Evolutionary conservation across 2,797 vertebrate genomes (phyloP).

Genomic region (Pseudochaenichthys georgianus): DNA sequence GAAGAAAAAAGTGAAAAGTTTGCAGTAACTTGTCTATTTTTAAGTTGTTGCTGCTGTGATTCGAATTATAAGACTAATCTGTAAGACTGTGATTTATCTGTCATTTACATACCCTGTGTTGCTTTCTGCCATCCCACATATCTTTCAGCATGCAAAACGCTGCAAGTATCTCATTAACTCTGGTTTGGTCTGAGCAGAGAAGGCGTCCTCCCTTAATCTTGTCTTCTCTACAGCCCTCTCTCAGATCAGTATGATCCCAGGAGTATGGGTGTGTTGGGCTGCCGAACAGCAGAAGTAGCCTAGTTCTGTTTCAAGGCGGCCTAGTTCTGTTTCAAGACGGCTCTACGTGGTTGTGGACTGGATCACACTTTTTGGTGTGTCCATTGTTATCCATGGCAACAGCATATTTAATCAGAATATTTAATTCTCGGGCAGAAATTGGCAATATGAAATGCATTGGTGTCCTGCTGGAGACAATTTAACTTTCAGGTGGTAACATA

Average conservation of each 20-base stretch:
- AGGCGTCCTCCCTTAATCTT: conserved; percentile 79
- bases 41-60: conserved; percentile 9
- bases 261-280: conserved; percentile 84
- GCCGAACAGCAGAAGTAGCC: conserved; percentile 76
- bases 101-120: conserved; percentile 28
- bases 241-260: conserved; percentile 80
- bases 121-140: conserved; percentile 45
- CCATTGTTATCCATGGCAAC: conserved; percentile 36
- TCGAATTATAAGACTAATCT: conserved; percentile 5
- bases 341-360: conserved; percentile 66
- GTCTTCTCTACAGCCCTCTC: conserved; percentile 78
- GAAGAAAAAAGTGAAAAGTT: too few relatives aligned
- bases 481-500: neutral
- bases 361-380: conserved; percentile 39
- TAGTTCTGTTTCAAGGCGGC: conserved; percentile 71
- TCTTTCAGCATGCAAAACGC: conserved; percentile 60
- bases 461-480: neutral
- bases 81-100: conserved; percentile 3
- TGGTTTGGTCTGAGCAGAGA: conserved; percentile 64
- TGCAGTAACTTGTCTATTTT: neutral
- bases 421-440: conserved; percentile 8
- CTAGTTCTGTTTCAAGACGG: conserved; percentile 72
- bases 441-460: conserved; percentile 1
- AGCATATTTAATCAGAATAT: neutral
- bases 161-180: conserved; percentile 77